These are phyloP conservation scores for Nettapus auritus DNA, from an alignment of 2,113 vertebrate genomes.

Conservation along the genomic window DNA sequence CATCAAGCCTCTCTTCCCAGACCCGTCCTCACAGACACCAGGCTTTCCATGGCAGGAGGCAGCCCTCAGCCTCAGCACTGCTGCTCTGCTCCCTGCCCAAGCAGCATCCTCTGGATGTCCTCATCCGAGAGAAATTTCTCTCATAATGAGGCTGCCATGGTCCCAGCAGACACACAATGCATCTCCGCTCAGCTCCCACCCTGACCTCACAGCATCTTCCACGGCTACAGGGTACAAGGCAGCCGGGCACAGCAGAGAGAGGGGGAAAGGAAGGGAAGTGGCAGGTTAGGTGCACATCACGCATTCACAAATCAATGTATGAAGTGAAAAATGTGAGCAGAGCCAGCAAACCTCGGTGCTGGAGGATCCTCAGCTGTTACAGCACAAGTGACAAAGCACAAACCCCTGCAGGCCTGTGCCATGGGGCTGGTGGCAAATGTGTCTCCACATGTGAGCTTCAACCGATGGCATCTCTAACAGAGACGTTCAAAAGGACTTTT, in stretches of 20 bases:
- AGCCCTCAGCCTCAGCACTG: not conserved
- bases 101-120: not conserved
- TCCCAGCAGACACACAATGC: not conserved
- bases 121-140: not conserved
- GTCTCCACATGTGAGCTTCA: accelerated
- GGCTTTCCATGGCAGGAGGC: not conserved
- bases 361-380: not conserved
- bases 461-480: not conserved
- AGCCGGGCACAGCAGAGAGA: not conserved
- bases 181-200: not conserved
- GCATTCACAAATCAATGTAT: accelerated
- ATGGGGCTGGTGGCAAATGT: accelerated
- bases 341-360: not conserved
- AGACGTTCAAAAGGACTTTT: not conserved
- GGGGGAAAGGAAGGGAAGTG: accelerated
- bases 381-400: not conserved
- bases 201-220: not conserved
- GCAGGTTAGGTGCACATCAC: too few relatives aligned
- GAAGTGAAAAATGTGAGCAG: not conserved
- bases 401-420: accelerated
- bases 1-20: not conserved
- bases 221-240: not conserved
- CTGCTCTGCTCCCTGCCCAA: not conserved
- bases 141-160: not conserved
- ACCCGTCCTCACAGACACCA: not conserved